Conservation (phyloP, 2,888 invertebrate genomes). For the Fabriciana adippe region DNA sequence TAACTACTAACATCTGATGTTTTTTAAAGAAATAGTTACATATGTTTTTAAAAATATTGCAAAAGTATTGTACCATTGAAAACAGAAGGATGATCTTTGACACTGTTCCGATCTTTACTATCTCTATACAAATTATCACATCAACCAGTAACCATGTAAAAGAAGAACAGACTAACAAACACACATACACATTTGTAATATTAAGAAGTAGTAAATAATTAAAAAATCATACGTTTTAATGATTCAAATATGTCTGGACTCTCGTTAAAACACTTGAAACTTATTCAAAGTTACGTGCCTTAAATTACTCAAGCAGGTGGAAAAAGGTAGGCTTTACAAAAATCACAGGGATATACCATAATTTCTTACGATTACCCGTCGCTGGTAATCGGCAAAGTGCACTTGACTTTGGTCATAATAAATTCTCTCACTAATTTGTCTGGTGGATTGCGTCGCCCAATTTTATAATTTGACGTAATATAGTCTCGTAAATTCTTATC, state of each 20-base stretch:
- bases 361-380: slow-evolving; percentile 33
- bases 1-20: too few species aligned
- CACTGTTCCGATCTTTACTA: too few species aligned
- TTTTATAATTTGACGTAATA: slow-evolving; percentile 64
- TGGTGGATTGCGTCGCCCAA: slow-evolving; percentile 51
- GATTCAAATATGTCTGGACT: too few species aligned
- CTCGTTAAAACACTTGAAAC: too few species aligned
- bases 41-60: too few species aligned
- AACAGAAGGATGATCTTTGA: not conserved
- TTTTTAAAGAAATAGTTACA: too few species aligned
- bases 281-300: not conserved
- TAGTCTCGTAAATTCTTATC: slow-evolving; percentile 55
- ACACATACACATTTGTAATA: too few species aligned
- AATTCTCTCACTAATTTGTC: slow-evolving; percentile 54
- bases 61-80: not conserved
- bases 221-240: too few species aligned
- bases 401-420: slow-evolving; percentile 41
- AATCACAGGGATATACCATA: slow-evolving; percentile 21
- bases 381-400: slow-evolving; percentile 36
- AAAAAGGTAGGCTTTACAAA: slow-evolving; percentile 14
- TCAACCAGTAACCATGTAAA: too few species aligned
- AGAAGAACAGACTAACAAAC: too few species aligned
- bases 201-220: too few species aligned
- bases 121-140: too few species aligned
- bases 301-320: slow-evolving; percentile 22